Percentiles rank a stretch among this genome's conserved stretches.
Conservation (phyloP, 2,113 vertebrate genomes). For the Tupaia chinensis region DNA sequence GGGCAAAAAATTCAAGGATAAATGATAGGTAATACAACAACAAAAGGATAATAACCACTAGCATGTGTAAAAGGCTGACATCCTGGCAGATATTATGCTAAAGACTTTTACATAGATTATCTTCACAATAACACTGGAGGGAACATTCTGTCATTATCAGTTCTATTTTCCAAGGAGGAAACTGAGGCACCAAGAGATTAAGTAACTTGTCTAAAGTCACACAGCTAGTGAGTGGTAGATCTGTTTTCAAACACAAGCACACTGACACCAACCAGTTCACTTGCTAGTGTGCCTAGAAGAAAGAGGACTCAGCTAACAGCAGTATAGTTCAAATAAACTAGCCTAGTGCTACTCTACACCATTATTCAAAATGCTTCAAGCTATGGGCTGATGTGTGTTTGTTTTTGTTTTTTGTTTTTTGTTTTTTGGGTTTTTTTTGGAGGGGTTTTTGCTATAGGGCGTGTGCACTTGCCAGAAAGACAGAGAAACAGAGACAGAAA, state of each 20-base stretch:
- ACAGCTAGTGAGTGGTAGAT: not conserved
- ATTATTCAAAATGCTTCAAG: constrained; percentile 12
- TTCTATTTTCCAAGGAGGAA: constrained; percentile 10
- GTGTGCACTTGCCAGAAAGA: no score
- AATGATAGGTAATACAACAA: not conserved
- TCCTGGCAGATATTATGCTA: not conserved
- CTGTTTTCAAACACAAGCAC: not conserved
- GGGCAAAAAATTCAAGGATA: not conserved
- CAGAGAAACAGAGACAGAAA: no score
- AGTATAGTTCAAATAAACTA: not conserved
- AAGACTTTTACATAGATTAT: not conserved
- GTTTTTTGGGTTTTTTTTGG: no score
- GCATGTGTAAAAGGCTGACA: not conserved
- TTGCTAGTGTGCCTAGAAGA: not conserved
- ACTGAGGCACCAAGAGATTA: not conserved
- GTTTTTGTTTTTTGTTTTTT: no score
- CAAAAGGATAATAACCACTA: not conserved
- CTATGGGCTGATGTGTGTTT: not conserved
- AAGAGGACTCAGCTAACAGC: not conserved
- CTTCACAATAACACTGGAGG: not conserved
- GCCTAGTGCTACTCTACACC: not conserved
- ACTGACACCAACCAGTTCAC: not conserved
- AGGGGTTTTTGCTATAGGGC: no score
- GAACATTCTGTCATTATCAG: not conserved
- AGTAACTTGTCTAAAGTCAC: not conserved